phyloP scores from a whole-genome alignment of 2,113 vertebrate species.

The Aphyosemion australe region DNA sequence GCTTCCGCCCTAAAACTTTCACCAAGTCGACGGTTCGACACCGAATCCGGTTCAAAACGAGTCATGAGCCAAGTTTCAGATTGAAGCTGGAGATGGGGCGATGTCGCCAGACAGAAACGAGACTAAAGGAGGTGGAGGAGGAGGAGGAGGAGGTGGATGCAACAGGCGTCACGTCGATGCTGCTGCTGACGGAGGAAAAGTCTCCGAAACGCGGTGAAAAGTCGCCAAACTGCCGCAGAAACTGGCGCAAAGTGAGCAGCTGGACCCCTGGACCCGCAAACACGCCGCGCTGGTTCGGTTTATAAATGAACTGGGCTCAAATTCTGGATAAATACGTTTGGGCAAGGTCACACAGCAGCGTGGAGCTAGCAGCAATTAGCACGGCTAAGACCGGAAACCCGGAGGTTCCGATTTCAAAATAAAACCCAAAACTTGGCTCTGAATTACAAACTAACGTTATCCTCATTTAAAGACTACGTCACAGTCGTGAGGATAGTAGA shows the following conservation, averaged over 20 bases:
- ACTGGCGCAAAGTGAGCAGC: rapidly evolving
- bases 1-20: constrained; percentile 13
- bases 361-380: constrained; percentile 33
- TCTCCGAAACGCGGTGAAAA: constrained; percentile 41
- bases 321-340: constrained; percentile 50
- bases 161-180: constrained; percentile 77
- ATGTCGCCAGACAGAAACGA: constrained; percentile 50
- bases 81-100: constrained; percentile 23
- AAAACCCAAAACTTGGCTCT: constrained; percentile 17
- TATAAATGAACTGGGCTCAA: constrained; percentile 1
- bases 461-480: too few species aligned
- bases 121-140: constrained; percentile 1
- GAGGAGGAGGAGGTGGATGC: constrained; percentile 59
- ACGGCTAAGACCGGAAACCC: neutral
- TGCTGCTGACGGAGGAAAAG: constrained; percentile 53
- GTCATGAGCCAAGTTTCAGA: constrained; percentile 3
- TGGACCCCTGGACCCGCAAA: rapidly evolving
- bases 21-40: neutral
- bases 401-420: neutral
- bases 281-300: neutral
- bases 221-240: constrained; percentile 16
- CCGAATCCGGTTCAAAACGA: rapidly evolving
- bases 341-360: constrained; percentile 62
- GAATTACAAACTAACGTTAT: too few species aligned
- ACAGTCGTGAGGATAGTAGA: too few species aligned